Evolutionary conservation across 2,888 invertebrate species (phyloP).

Genomic region (Chalcosyrphus nemorum): DNA sequence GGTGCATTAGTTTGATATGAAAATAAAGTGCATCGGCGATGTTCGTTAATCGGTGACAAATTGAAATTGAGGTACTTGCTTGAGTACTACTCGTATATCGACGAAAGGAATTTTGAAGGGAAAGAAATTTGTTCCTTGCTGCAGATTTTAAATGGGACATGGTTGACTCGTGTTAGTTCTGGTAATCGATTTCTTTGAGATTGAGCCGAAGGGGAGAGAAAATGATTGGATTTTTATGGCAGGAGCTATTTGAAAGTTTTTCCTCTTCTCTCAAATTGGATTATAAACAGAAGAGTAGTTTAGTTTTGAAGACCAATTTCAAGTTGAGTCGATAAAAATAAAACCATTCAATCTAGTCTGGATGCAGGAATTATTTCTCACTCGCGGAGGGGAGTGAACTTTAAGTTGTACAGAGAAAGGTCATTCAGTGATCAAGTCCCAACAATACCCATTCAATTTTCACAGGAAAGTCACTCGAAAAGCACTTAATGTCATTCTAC

Average conservation of each 20-base stretch:
- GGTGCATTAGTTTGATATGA: slow-evolving; percentile 15
- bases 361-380: too few relatives aligned
- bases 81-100: background rate
- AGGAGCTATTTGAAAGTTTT: background rate
- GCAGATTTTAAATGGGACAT: background rate
- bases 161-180: background rate
- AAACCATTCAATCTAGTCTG: too few relatives aligned
- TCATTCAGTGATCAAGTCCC: too few relatives aligned
- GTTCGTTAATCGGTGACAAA: slow-evolving; percentile 31
- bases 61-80: slow-evolving; percentile 44
- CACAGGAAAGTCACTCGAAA: too few relatives aligned
- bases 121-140: background rate
- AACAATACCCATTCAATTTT: too few relatives aligned
- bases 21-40: slow-evolving; percentile 31
- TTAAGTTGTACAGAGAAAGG: too few relatives aligned
- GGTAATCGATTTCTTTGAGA: background rate
- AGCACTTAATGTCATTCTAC: too few relatives aligned
- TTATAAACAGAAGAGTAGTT: too few relatives aligned
- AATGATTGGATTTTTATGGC: background rate
- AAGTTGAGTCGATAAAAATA: too few relatives aligned
- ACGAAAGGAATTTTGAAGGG: background rate
- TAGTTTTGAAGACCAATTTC: too few relatives aligned
- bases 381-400: too few relatives aligned
- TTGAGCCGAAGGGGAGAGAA: background rate
- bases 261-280: too few relatives aligned